These are phyloP conservation scores for Drosophila austrosaltans DNA, from an alignment of 2,888 invertebrate species.

Conservation along the genomic window DNA sequence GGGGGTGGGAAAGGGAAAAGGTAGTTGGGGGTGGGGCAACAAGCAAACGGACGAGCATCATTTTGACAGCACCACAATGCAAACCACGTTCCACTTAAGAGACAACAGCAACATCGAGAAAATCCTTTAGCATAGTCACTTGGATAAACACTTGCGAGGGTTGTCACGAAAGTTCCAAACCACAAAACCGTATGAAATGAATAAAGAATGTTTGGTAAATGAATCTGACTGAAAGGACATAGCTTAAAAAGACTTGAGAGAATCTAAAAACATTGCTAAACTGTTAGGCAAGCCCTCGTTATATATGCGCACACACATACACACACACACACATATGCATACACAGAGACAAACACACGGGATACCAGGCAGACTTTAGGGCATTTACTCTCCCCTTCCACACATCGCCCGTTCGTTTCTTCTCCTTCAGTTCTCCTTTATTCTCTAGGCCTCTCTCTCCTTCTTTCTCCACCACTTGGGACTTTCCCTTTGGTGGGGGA, in stretches of 20 bases:
- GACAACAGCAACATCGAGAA: conserved; percentile 24
- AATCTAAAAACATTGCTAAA: not conserved
- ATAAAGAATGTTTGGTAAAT: no score
- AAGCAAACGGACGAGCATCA: conserved; percentile 71
- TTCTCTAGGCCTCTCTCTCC: not conserved
- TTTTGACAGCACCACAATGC: conserved; percentile 81
- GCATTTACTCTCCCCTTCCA: conserved; percentile 64
- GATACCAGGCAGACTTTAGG: conserved; percentile 74
- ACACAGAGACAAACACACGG: conserved; percentile 7
- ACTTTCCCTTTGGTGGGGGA: conserved; percentile 62
- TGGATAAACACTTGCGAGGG: conserved; percentile 75
- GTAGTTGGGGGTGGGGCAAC: not conserved
- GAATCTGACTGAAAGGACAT: no score
- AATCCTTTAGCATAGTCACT: conserved; percentile 75
- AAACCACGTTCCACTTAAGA: conserved; percentile 78
- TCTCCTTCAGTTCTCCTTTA: conserved; percentile 25
- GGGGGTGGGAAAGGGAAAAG: no score
- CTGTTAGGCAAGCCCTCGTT: not conserved
- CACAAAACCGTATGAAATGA: no score
- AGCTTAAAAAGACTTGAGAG: no score
- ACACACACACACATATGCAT: conserved; percentile 18
- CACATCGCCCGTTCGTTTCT: conserved; percentile 49
- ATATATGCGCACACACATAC: not conserved
- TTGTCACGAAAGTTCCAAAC: not conserved
- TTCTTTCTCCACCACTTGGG: conserved; percentile 34